A percentile compares a stretch with the other conserved stretches of the same genome.
phyloP scores from a whole-genome alignment of 2,888 invertebrate genomes.

The Linnaemya tessellans region DNA sequence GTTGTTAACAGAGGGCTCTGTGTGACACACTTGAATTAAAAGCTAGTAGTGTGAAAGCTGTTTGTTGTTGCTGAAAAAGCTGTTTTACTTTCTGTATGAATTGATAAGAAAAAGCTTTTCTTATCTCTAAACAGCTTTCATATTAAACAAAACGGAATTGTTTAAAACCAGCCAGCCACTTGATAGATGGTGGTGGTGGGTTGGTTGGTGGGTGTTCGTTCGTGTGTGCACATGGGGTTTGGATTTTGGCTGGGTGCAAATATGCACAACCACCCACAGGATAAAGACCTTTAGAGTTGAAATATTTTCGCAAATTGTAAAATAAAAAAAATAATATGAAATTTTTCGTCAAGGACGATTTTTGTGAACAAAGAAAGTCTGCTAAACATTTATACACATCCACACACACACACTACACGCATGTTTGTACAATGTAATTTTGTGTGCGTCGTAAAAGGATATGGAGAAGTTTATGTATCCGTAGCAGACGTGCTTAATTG shows the following conservation, averaged over 20 bases:
- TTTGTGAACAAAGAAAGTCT: slow-evolving; percentile 66
- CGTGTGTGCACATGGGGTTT: neutral
- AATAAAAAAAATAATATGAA: slow-evolving; percentile 24
- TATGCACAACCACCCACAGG: slow-evolving; percentile 52
- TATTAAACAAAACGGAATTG: neutral
- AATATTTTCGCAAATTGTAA: slow-evolving; percentile 31
- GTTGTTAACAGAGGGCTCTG: slow-evolving; percentile 49
- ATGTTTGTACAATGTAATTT: neutral
- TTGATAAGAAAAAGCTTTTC: neutral
- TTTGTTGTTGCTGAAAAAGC: neutral
- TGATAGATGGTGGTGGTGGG: neutral
- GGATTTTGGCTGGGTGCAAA: neutral
- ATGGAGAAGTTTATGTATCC: slow-evolving; percentile 30
- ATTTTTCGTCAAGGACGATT: slow-evolving; percentile 69
- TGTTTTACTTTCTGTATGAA: neutral
- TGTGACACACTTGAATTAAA: neutral
- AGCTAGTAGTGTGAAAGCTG: slow-evolving; percentile 11
- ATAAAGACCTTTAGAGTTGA: slow-evolving; percentile 65
- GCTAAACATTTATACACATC: neutral
- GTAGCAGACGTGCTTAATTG: slow-evolving; percentile 35
- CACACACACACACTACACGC: neutral
- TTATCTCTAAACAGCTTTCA: neutral
- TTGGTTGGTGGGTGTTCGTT: neutral
- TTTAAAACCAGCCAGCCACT: neutral
- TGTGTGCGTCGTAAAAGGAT: neutral